Evolutionary conservation across 2,888 invertebrate species (phyloP).

Genomic region (Drosophila infuscata): DNA sequence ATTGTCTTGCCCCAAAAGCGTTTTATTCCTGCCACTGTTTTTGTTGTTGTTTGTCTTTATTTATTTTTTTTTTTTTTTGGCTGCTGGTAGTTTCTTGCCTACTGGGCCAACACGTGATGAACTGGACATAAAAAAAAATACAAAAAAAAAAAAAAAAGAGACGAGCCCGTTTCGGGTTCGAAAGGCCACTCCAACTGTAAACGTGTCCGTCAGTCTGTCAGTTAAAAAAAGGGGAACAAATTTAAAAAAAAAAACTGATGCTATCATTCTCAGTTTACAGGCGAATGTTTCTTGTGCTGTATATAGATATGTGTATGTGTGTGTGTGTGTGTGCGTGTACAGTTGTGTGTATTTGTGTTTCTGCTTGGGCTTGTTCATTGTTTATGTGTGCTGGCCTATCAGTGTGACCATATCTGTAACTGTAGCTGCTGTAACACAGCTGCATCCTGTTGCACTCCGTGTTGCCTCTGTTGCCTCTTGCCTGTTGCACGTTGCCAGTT

Average conservation of each 20-base stretch:
- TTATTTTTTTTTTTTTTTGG: slow-evolving; percentile 1
- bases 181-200: slow-evolving; percentile 51
- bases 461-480: slow-evolving; percentile 35
- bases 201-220: slow-evolving; percentile 53
- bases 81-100: slow-evolving; percentile 15
- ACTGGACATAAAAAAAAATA: slow-evolving; percentile 32
- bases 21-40: slow-evolving; percentile 30
- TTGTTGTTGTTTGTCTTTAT: slow-evolving; percentile 14
- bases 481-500: background rate
- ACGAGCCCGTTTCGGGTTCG: slow-evolving; percentile 27
- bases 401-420: slow-evolving; percentile 30
- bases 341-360: background rate
- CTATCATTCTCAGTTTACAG: slow-evolving; percentile 67
- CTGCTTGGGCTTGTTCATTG: slow-evolving; percentile 24
- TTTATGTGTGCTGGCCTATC: slow-evolving; percentile 33
- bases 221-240: slow-evolving; percentile 11
- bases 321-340: slow-evolving; percentile 40
- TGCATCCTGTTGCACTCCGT: slow-evolving; percentile 55
- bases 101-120: slow-evolving; percentile 66
- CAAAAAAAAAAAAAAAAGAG: slow-evolving; percentile 7
- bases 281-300: slow-evolving; percentile 48
- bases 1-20: slow-evolving; percentile 59
- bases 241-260: slow-evolving; percentile 32
- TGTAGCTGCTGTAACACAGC: slow-evolving; percentile 24
- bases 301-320: slow-evolving; percentile 36